Evolutionary conservation across 2,797 vertebrate species (phyloP).

Genomic region (Sebastiscus albofasciatus): DNA sequence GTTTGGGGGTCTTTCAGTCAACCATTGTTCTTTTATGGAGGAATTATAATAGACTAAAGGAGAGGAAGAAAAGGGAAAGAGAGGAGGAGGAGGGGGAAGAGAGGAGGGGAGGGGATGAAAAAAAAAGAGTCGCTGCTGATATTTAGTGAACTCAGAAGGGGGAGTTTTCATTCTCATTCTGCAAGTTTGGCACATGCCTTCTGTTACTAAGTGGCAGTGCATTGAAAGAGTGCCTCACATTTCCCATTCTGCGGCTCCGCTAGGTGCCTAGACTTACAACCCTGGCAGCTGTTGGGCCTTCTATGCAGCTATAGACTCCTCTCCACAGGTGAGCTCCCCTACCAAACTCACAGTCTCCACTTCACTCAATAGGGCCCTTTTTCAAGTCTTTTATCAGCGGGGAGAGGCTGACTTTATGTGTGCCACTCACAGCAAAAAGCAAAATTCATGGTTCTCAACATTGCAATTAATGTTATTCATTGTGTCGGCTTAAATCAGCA

Average conservation of each 20-base stretch:
- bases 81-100: slow-evolving; percentile 24
- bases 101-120: slow-evolving; percentile 51
- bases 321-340: slow-evolving; percentile 88
- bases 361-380: slow-evolving; percentile 82
- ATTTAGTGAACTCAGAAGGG: slow-evolving; percentile 82
- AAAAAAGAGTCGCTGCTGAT: slow-evolving; percentile 79
- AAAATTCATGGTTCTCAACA: slow-evolving; percentile 47
- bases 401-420: slow-evolving; percentile 71
- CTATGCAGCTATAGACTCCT: slow-evolving; percentile 85
- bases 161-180: slow-evolving; percentile 86
- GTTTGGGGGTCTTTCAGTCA: slow-evolving; percentile 78
- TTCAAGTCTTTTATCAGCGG: slow-evolving; percentile 71
- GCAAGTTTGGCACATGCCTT: slow-evolving; percentile 90
- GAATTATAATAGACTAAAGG: slow-evolving; percentile 81
- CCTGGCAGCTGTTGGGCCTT: slow-evolving; percentile 89
- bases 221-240: slow-evolving; percentile 84
- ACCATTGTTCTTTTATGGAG: slow-evolving; percentile 83
- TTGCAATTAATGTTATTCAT: slow-evolving; percentile 63
- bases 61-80: slow-evolving; percentile 69
- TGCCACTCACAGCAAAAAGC: slow-evolving; percentile 55
- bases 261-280: slow-evolving; percentile 89
- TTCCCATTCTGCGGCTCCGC: slow-evolving; percentile 85
- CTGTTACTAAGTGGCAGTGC: slow-evolving; percentile 89
- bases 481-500: slow-evolving; percentile 37
- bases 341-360: slow-evolving; percentile 82